These are phyloP conservation scores for Megalurothrips usitatus DNA, from an alignment of 2,888 invertebrate genomes.

Conservation along the genomic window DNA sequence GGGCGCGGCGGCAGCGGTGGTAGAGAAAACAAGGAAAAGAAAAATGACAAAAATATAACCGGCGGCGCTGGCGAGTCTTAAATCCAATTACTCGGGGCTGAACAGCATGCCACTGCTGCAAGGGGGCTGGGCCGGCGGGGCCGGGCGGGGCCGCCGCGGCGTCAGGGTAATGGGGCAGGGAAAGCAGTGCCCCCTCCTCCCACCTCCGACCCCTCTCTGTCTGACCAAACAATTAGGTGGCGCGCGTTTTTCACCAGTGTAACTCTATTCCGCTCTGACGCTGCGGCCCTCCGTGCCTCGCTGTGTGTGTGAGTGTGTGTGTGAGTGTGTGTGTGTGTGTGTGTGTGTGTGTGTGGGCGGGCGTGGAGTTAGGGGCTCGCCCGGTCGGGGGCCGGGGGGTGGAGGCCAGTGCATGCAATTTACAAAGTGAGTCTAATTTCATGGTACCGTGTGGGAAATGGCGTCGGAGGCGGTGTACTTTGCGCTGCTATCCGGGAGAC, in stretches of 20 bases:
- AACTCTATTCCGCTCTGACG: background rate
- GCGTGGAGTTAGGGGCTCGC: background rate
- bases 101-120: background rate
- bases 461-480: background rate
- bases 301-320: no score
- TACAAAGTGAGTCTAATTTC: conserved; percentile 6
- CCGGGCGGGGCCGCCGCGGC: background rate
- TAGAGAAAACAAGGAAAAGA: no score
- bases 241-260: background rate
- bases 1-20: no score
- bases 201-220: background rate
- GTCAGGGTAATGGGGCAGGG: background rate
- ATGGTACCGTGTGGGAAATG: conserved; percentile 5
- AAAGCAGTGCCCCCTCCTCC: background rate
- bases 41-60: no score
- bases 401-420: background rate
- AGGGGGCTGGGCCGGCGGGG: background rate
- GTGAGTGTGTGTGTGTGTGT: no score
- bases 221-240: conserved; percentile 1
- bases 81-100: background rate
- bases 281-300: no score
- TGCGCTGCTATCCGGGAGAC: background rate
- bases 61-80: background rate
- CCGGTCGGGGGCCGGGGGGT: background rate
- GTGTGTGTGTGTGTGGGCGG: no score